Conservation (phyloP, 92 coral and sea anemone species). For the Porites evermanni region DNA sequence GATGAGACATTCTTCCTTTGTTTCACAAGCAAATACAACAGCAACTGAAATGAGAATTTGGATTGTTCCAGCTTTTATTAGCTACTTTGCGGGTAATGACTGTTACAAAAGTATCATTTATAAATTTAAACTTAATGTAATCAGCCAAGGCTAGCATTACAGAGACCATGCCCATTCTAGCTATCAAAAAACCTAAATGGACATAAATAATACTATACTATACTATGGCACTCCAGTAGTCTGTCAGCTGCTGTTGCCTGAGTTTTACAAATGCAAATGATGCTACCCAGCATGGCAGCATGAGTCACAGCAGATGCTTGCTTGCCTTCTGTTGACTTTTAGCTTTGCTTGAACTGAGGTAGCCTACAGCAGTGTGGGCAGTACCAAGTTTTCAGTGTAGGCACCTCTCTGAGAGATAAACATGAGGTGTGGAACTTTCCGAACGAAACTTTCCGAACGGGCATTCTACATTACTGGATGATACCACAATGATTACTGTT, state of each 20-base stretch:
- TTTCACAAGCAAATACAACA: too few species aligned
- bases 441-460: background rate
- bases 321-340: constrained; percentile 1
- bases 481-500: too few species aligned
- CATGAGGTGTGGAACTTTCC: constrained; percentile 51
- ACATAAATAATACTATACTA: too few species aligned
- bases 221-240: constrained; percentile 69
- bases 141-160: constrained; percentile 10
- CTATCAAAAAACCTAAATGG: too few species aligned
- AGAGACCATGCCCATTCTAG: too few species aligned
- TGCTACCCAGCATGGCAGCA: constrained; percentile 28
- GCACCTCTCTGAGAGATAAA: constrained; percentile 28
- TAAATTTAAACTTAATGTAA: too few species aligned
- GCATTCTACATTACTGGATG: background rate
- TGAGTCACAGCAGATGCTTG: constrained; percentile 25
- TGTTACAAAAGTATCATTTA: too few species aligned
- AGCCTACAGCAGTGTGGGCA: background rate
- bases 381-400: constrained; percentile 50
- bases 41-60: too few species aligned
- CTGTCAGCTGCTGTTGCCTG: constrained; percentile 52
- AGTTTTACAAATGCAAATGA: constrained; percentile 59
- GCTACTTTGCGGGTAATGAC: too few species aligned
- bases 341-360: constrained; percentile 47
- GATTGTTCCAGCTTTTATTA: too few species aligned
- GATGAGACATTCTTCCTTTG: too few species aligned